phyloP scores from a whole-genome alignment of 2,888 invertebrate genomes.

The Lepidochrysops patricia region DNA sequence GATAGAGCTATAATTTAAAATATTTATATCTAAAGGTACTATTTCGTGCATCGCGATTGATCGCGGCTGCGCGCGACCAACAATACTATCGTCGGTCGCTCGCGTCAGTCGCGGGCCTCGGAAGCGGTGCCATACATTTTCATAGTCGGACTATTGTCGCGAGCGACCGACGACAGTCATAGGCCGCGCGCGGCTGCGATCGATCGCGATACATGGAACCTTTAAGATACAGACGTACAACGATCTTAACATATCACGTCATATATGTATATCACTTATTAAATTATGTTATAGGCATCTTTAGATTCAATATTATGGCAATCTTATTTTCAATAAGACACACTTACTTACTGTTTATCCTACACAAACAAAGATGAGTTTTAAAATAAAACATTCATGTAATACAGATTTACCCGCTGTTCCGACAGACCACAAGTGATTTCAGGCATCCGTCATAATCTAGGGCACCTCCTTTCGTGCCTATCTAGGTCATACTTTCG shows the following conservation, averaged over 20 bases:
- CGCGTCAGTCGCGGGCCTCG: background rate
- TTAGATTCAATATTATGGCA: too few relatives aligned
- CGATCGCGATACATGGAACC: too few relatives aligned
- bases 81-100: background rate
- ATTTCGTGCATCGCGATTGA: too few relatives aligned
- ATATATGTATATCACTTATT: too few relatives aligned
- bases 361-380: background rate
- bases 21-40: too few relatives aligned
- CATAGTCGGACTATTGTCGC: background rate
- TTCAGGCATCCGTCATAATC: conserved; percentile 3
- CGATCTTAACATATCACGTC: conserved; percentile 16
- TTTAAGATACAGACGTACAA: too few relatives aligned
- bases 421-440: conserved; percentile 1
- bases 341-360: too few relatives aligned
- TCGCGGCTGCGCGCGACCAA: background rate
- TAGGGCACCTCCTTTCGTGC: conserved; percentile 12
- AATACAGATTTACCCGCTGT: background rate
- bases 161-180: background rate
- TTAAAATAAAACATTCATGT: background rate
- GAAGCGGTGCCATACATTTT: background rate
- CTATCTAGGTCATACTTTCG: conserved; percentile 7
- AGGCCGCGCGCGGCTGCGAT: too few relatives aligned
- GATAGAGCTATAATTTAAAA: too few relatives aligned
- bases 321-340: too few relatives aligned
- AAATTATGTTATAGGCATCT: too few relatives aligned